phyloP scores from a whole-genome alignment of 2,888 invertebrate genomes.

The Oscheius sp. region DNA sequence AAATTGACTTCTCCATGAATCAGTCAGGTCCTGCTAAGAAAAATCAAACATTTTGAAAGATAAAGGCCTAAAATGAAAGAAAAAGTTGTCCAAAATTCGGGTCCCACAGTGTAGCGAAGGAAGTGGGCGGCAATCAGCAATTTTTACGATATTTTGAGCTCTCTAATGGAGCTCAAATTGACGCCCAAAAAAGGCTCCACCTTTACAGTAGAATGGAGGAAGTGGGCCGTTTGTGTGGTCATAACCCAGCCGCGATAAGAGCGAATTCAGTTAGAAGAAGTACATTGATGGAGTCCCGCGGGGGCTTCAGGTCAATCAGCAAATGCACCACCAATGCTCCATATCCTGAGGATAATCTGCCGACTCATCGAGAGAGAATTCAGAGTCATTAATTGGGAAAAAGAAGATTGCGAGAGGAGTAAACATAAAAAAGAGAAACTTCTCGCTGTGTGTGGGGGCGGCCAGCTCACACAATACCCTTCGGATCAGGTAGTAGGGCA shows the following conservation, averaged over 20 bases:
- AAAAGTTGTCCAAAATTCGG: no score
- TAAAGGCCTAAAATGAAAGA: no score
- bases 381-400: not conserved
- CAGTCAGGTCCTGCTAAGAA: no score
- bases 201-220: not conserved
- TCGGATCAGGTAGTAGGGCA: not conserved
- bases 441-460: not conserved
- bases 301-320: conserved; percentile 15
- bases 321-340: not conserved
- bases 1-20: no score
- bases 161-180: not conserved
- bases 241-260: not conserved
- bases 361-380: not conserved
- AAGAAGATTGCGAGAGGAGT: not conserved
- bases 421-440: not conserved
- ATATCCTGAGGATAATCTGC: not conserved
- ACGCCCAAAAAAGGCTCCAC: not conserved
- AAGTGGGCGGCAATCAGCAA: not conserved
- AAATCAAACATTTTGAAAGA: no score
- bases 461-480: not conserved
- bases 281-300: not conserved
- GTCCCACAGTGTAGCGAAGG: no score
- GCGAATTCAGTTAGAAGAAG: conserved; percentile 13
- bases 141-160: not conserved
- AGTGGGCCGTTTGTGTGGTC: not conserved